Evolutionary conservation across 2,888 invertebrate genomes (phyloP).

Genomic region (Melikaiella ostensackeni): DNA sequence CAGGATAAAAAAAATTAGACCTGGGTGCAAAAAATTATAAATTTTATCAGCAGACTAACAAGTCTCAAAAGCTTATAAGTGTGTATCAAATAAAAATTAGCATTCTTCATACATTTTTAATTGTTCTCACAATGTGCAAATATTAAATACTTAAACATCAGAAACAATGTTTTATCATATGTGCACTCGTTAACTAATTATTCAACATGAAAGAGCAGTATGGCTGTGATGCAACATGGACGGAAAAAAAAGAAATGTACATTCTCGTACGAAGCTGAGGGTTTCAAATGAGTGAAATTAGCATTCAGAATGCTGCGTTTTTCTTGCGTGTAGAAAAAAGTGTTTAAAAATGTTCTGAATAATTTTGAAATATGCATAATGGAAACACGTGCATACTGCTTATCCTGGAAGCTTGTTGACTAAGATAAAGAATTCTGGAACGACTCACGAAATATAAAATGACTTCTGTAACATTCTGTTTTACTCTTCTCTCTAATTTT

Average conservation of each 20-base stretch:
- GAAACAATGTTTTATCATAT: no score
- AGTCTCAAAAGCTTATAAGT: no score
- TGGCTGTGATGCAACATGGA: background rate
- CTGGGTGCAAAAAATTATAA: no score
- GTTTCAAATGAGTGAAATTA: slow-evolving; percentile 36
- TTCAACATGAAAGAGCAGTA: slow-evolving; percentile 5
- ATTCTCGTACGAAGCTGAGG: slow-evolving; percentile 6
- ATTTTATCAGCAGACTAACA: no score
- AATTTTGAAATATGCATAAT: slow-evolving; percentile 23
- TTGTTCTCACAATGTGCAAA: no score
- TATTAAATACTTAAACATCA: no score
- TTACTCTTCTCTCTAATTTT: background rate
- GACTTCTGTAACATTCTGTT: background rate
- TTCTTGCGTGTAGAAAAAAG: slow-evolving; percentile 23
- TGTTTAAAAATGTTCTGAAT: slow-evolving; percentile 30
- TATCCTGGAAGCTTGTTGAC: slow-evolving; percentile 15
- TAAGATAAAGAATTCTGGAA: slow-evolving; percentile 3
- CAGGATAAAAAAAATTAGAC: no score
- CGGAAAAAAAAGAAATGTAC: background rate
- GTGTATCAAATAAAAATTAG: no score
- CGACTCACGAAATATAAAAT: background rate
- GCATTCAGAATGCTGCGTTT: slow-evolving; percentile 25
- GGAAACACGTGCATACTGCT: slow-evolving; percentile 14
- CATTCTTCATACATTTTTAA: no score
- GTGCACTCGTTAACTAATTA: background rate